Conservation (phyloP, 2,888 invertebrate genomes). For the Dendrolimus houi region DNA sequence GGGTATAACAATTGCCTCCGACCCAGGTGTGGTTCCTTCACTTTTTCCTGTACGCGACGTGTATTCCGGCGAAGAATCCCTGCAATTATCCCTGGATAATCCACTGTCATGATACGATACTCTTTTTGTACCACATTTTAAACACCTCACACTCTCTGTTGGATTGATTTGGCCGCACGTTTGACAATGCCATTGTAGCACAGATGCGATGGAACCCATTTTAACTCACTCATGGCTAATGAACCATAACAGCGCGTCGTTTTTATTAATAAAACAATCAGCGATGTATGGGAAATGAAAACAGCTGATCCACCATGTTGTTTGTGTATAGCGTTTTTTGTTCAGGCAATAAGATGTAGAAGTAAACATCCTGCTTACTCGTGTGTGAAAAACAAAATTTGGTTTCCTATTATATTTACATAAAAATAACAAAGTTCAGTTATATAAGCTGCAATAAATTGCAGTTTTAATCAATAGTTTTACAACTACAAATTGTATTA, state of each 20-base stretch:
- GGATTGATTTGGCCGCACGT: conserved; percentile 93
- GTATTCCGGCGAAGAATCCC: conserved; percentile 62
- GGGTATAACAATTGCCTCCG: conserved; percentile 61
- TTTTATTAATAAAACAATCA: conserved; percentile 61
- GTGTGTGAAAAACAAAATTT: no score
- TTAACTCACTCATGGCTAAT: conserved; percentile 76
- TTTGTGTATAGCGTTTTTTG: conserved; percentile 71
- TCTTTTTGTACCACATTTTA: conserved; percentile 86
- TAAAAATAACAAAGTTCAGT: no score
- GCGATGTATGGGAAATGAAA: conserved; percentile 58
- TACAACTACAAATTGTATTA: no score
- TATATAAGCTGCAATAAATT: no score
- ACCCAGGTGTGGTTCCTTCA: conserved; percentile 62
- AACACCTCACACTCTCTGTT: conserved; percentile 88
- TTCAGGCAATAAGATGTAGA: conserved; percentile 1
- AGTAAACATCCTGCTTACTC: background rate
- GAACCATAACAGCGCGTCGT: conserved; percentile 66
- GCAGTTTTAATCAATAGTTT: no score
- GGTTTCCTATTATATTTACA: no score
- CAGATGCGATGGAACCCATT: conserved; percentile 96
- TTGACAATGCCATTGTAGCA: conserved; percentile 94
- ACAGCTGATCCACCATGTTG: conserved; percentile 80
- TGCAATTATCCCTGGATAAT: conserved; percentile 49
- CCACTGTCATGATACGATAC: conserved; percentile 76
- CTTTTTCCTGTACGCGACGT: conserved; percentile 59